Evolutionary conservation across 2,113 vertebrate species (phyloP), one percentile per base, ranked within the genome.

Genomic region (Oncorhynchus masou): DNA sequence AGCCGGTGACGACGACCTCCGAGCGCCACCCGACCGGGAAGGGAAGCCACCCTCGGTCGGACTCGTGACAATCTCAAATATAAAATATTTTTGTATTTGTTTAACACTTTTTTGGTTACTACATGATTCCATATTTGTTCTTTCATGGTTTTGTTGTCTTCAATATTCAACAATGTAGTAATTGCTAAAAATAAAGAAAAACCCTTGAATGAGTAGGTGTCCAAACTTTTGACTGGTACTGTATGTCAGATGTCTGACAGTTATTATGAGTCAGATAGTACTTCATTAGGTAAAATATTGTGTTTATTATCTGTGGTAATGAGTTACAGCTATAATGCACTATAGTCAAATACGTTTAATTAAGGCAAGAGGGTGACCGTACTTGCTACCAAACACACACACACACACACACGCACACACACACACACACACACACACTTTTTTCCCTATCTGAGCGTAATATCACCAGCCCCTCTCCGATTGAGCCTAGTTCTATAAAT

Each of bases 401-500:
- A 29, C 29, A 29, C 29, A 29, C 29, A 29, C 29, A 29, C 29
- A 29, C 29, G 4, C 29, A 29, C 83, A 78, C 29, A 77, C 74
- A 68, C 66, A 54, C 71, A 70, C 27, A 77, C 81, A 78, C 22
- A 77, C 74, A 68, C 66, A 65, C 71, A 66, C 22, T 49, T 20
- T 25, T 25, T 16, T 64, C 60, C 8, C 20, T 9, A 7, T 24
- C 60, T 22, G 60, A 22, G 20, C n/a, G 8, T 81, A 87, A 81
- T 71, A 77, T 68, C 79, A 68, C 29, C 67, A 65, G 76, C 74
- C 81, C 72, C 79, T 72, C 79, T 75, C 71, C 74, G 80, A 91
- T 89, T 89, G 87, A 89, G 51, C 27, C 27, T 27, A 6, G 2
- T 81, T 90, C 75, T 90, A 86, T 92, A 92, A 92, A 92, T 92